phyloP scores from a whole-genome alignment of 2,797 vertebrate genomes.

The Peromyscus aztecus region DNA sequence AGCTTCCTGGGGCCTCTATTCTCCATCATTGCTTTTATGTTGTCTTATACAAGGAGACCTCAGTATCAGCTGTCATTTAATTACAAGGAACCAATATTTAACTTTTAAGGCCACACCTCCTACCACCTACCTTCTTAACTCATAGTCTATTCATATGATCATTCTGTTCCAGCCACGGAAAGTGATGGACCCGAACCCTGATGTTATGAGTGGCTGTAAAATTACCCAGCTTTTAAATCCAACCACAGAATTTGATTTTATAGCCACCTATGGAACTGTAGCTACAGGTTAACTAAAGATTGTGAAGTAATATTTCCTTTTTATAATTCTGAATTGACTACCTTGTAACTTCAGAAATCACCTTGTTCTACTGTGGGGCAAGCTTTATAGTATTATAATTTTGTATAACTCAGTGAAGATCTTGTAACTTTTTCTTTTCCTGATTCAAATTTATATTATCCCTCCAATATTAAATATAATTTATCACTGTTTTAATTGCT shows the following conservation, averaged over 20 bases:
- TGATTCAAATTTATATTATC: slow-evolving; percentile 32
- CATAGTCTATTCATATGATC: not conserved
- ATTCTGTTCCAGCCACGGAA: slow-evolving; percentile 68
- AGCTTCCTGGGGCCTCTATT: not conserved
- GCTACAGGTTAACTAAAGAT: slow-evolving; percentile 80
- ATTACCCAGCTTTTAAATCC: slow-evolving; percentile 81
- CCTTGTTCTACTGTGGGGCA: slow-evolving; percentile 42
- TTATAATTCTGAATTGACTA: slow-evolving; percentile 72
- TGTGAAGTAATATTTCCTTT: slow-evolving; percentile 78
- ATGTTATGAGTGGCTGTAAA: slow-evolving; percentile 76
- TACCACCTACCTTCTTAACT: not conserved
- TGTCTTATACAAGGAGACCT: not conserved
- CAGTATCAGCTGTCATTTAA: slow-evolving; percentile 1
- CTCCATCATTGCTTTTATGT: not conserved
- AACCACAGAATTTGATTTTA: slow-evolving; percentile 79
- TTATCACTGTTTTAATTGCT: slow-evolving; percentile 54
- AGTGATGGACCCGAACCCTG: slow-evolving; percentile 69
- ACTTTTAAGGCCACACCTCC: not conserved
- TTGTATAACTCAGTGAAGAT: slow-evolving; percentile 24
- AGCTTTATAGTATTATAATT: slow-evolving; percentile 57
- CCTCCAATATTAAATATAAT: not conserved
- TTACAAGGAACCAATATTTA: slow-evolving; percentile 44
- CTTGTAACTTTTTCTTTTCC: slow-evolving; percentile 16
- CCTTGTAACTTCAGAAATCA: slow-evolving; percentile 77
- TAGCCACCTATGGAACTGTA: slow-evolving; percentile 74